Evolutionary conservation across 92 coral and sea anemone species (phyloP), one percentile per base, ranked within the genome.

Genomic region (Pocillopora meandrina): DNA sequence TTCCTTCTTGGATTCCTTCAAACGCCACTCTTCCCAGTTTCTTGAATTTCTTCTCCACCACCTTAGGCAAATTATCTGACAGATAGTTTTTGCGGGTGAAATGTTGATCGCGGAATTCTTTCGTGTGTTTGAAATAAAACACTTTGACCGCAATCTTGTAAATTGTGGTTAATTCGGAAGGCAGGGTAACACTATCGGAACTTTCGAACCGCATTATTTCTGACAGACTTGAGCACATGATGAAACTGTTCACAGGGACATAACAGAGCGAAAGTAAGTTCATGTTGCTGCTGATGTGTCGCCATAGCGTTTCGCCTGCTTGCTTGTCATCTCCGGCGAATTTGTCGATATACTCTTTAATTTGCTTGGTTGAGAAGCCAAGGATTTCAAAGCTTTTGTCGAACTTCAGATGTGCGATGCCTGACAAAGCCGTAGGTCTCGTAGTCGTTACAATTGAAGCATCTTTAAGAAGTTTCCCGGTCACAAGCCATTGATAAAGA

Each of bases 181-280:
- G 61, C 10, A 57, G 61, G 61, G 10, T 13, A 57, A 57, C 61
- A 57, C 61, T 13, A 67, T 15, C 67, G 76, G 16, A 77, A 75
- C n/a, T 26, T 70, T 59, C 10, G n/a, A 67, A 77, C 72, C 36
- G 64, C 34, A 56, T 68, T 81, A 15, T 68, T 83, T 33, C 83
- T 85, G 23, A 26, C 26, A 26, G 26, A 26, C 26, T 26, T 26
- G 26, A 26, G 26, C 26, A 26, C 26, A 26, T 26, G 26, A 26
- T 26, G 1, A 26, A 26, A 1, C 26, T 26, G 26, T 26, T 26
- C 26, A 26, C 26, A 26, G 91, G 91, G 31, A 88, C 20, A 55
- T 88, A 88, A 26, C 91, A 88, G 26, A 88, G 61, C 6, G 88
- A 82, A 33, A 21, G 33, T 23, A 76, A 17, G 69, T 76, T 76